Conservation (phyloP, 2,797 vertebrate species). For the Liasis olivaceus region DNA sequence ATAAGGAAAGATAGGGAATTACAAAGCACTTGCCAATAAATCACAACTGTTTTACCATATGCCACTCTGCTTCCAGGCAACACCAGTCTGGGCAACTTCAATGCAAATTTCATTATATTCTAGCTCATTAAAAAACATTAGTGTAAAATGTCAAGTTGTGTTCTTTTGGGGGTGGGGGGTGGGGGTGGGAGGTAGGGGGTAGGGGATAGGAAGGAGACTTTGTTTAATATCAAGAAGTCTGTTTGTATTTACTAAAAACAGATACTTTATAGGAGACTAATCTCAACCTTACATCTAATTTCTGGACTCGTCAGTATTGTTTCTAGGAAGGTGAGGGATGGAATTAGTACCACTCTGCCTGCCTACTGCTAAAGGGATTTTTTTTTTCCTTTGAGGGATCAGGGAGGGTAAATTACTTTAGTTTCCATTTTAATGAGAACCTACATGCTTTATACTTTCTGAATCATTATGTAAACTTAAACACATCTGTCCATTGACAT, state of each 20-base stretch:
- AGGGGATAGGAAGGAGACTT: slow-evolving; percentile 44
- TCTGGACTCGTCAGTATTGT: slow-evolving; percentile 18
- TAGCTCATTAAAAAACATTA: slow-evolving; percentile 92
- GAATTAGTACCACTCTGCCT: not conserved
- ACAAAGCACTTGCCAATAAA: slow-evolving; percentile 80
- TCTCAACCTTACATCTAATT: slow-evolving; percentile 49
- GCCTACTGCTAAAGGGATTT: not conserved
- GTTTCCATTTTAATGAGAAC: not conserved
- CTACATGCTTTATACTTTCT: not conserved
- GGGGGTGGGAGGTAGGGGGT: too few species aligned
- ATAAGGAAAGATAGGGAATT: slow-evolving; percentile 45
- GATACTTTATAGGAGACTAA: slow-evolving; percentile 55
- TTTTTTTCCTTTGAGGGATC: slow-evolving; percentile 8
- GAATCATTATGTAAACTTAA: not conserved
- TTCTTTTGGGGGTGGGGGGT: slow-evolving; percentile 47
- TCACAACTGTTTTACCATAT: slow-evolving; percentile 96
- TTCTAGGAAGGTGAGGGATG: slow-evolving; percentile 7
- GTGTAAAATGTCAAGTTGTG: slow-evolving; percentile 83
- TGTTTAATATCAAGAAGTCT: slow-evolving; percentile 68
- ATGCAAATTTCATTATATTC: slow-evolving; percentile 93
- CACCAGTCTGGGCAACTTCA: slow-evolving; percentile 86
- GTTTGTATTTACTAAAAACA: slow-evolving; percentile 61
- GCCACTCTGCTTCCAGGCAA: slow-evolving; percentile 88
- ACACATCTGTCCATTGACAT: not conserved
- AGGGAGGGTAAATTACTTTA: not conserved